A percentile compares a stretch with the other conserved stretches of the same genome.
Conservation (phyloP, 1,140 invertebrate species). For the Drosophila hydei region DNA sequence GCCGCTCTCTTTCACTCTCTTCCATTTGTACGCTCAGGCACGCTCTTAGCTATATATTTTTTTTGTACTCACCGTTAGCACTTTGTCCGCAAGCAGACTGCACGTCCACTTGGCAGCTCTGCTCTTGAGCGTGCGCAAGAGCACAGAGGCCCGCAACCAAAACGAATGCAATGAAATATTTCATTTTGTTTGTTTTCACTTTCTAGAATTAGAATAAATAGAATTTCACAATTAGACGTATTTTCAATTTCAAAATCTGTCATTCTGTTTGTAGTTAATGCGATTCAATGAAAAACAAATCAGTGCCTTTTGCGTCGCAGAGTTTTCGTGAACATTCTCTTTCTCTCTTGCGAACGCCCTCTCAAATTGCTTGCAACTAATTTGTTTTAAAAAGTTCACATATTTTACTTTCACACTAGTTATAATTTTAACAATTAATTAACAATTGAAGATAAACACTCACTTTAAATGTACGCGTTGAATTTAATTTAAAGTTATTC, state of each 20-base stretch:
- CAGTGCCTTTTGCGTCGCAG: conserved; percentile 63
- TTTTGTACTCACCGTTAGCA: conserved; percentile 63
- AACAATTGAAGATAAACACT: conserved; percentile 51
- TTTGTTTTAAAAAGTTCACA: not conserved
- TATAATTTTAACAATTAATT: conserved; percentile 13
- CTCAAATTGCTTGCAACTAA: conserved; percentile 3
- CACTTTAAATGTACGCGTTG: conserved; percentile 47
- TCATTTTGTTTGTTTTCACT: conserved; percentile 84
- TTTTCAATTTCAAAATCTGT: conserved; percentile 13
- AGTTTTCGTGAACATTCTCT: conserved; percentile 65
- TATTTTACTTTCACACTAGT: conserved; percentile 4
- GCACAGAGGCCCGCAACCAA: conserved; percentile 85
- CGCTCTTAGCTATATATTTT: conserved; percentile 31
- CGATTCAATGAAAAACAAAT: conserved; percentile 20
- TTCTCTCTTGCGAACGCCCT: conserved; percentile 21
- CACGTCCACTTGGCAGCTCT: conserved; percentile 87
- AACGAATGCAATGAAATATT: conserved; percentile 85
- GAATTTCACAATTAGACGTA: conserved; percentile 63
- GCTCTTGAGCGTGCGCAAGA: conserved; percentile 83
- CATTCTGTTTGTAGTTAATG: conserved; percentile 1
- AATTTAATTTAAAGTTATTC: conserved; percentile 38
- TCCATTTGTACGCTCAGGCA: conserved; percentile 9
- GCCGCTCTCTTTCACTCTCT: conserved; percentile 49
- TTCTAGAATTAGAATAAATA: conserved; percentile 58
- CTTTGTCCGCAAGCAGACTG: conserved; percentile 85